Base-by-base conservation (phyloP, 1,140 invertebrate species). In the Pristionchus pacificus region DNA sequence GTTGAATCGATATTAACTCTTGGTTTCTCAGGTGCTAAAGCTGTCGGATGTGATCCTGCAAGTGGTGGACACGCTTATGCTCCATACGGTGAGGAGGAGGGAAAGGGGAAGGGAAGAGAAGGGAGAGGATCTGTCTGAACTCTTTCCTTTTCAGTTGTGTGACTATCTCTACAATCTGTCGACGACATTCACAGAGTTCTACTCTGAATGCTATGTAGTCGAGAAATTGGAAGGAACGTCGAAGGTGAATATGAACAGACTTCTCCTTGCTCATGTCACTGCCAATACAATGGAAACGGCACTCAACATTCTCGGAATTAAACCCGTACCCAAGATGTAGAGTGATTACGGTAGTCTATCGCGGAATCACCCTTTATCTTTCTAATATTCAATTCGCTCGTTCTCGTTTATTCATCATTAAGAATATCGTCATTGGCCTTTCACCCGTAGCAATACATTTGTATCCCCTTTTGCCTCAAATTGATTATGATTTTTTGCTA, bases 131-230 rank as follows among this genome's bases (percentile, higher is more conserved):
- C 24, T 57, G 19, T 57, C 19, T 19, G 55, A 57, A 57, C 19
- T 19, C 19, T 24, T 24, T 57, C 19, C 19, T 19, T 13, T 59
- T 84, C 88, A 89, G 49, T 85, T 99, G 2, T 99, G 97, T 85
- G 95, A 98, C 84, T 97, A 91, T 85, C 87, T 97, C 64, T 99
- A 97, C 85, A 93, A 98, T 79, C 89, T 98, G 58, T 89, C 91
- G n/a, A 90, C 90, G 3, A 88, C 89, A 0, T 99, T 98, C 80
- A 90, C 91, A 0, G 97, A 99, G 83, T 99, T 99, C 84, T 99
- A 99, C 85, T 94, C 97, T 80, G 90, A 88, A 77, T 99, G 97
- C 84, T 98, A 98, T 84, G 98, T 96, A 80, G 90, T 99, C 62
- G 92, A 97, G 84, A 97, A 96, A 83, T 89, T 94, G 84, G 71